Evolutionary conservation across 2,888 invertebrate genomes (phyloP), one percentile per base, ranked within the genome.

Genomic region (Alviniconcha strummeri): DNA sequence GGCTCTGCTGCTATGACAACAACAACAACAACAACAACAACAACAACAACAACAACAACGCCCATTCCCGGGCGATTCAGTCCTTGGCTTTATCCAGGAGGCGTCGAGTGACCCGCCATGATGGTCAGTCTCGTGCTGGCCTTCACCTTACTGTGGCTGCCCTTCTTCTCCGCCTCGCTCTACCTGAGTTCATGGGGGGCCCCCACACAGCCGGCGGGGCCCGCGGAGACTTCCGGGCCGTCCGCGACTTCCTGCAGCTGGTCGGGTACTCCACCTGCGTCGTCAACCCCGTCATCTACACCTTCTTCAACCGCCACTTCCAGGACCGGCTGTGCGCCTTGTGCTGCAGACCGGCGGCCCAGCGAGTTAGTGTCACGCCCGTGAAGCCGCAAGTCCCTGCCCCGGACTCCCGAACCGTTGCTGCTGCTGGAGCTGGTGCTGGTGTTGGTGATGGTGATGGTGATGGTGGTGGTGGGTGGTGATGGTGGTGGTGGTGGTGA

Each of bases 211-310:
- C 86, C 36, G 85, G 89, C 84, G 7, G n/a, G 84, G n/a, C n/a
- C n/a, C 84, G 11, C 71, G 7, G n/a, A 17, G 19, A 19, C 71
- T 86, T 87, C 82, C 85, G 90, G 17, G 84, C 88, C 15, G 85
- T 86, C 36, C 86, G 89, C 84, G 91, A 90, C 15, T 86, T 90
- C 36, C 78, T 91, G 36, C 91, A 91, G 84, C 84, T 91, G 60
- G 85, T 90, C 54, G 91, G 91, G 52, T 91, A 91, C 87, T 88
- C 88, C 82, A 91, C 90, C 84, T 89, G 89, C 81, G 90, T 90
- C 83, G 87, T 89, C 80, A 92, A 92, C 84, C 92, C 92, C 1
- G 88, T 91, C 19, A 88, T 91, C 60, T 92, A 92, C 86, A 91
- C 91, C 54, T 91, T 92, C 86, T 82, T 92, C n/a, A 91, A 91